Evolutionary conservation across 2,797 vertebrate species (phyloP).

Genomic region (Neoniphon sammara): DNA sequence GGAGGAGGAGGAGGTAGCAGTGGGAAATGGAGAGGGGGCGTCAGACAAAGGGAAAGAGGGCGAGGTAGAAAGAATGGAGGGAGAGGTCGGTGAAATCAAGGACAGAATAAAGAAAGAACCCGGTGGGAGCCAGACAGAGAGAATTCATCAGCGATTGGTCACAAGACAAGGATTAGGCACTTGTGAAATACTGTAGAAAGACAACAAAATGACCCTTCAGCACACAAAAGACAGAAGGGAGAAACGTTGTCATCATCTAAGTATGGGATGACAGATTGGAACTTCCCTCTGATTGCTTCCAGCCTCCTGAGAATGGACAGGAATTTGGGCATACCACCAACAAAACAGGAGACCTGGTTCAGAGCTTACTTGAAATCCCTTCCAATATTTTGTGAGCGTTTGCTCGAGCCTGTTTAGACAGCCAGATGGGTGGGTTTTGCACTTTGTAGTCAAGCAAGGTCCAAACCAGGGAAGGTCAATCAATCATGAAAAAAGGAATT

Average conservation of each 20-base stretch:
- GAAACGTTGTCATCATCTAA: slow-evolving; percentile 74
- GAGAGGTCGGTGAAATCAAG: slow-evolving; percentile 16
- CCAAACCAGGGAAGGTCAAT: slow-evolving; percentile 54
- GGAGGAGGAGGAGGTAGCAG: slow-evolving; percentile 3
- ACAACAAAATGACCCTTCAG: slow-evolving; percentile 75
- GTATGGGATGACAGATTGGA: slow-evolving; percentile 75
- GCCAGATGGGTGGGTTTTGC: slow-evolving; percentile 68
- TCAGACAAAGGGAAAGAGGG: not conserved
- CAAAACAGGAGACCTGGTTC: slow-evolving; percentile 65
- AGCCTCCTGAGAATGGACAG: slow-evolving; percentile 78
- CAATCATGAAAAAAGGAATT: slow-evolving; percentile 31
- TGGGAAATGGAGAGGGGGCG: not conserved
- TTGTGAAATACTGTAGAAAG: slow-evolving; percentile 69
- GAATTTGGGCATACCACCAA: slow-evolving; percentile 78
- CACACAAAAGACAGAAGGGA: slow-evolving; percentile 62
- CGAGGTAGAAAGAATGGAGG: slow-evolving; percentile 2
- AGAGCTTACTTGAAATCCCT: slow-evolving; percentile 64
- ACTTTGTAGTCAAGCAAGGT: slow-evolving; percentile 40
- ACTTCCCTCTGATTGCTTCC: slow-evolving; percentile 75
- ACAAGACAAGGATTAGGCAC: slow-evolving; percentile 67
- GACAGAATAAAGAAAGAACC: slow-evolving; percentile 30
- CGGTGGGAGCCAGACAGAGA: slow-evolving; percentile 43
- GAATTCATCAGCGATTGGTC: slow-evolving; percentile 54
- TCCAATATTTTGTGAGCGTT: slow-evolving; percentile 60
- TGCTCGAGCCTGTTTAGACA: slow-evolving; percentile 12